A percentile compares a stretch with the other conserved stretches of the same genome.
These are phyloP conservation scores for Drosophila bocqueti DNA, from an alignment of 1,140 invertebrate species.

Conservation along the genomic window DNA sequence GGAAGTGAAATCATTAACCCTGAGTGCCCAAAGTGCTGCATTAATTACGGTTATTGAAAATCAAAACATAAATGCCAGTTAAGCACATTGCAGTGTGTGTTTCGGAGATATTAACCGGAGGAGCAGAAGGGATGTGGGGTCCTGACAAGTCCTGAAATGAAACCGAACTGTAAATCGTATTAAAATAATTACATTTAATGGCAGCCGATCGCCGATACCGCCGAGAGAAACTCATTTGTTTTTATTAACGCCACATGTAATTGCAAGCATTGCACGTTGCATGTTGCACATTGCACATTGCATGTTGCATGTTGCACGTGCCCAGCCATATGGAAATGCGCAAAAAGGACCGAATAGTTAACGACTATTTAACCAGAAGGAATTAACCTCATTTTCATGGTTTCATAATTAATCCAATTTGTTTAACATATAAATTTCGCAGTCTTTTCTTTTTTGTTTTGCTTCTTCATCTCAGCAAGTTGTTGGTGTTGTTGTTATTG, in stretches of 20 bases:
- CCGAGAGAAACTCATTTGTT: constrained; percentile 66
- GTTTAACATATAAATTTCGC: constrained; percentile 59
- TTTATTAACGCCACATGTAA: constrained; percentile 75
- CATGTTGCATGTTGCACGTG: constrained; percentile 40
- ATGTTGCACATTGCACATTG: constrained; percentile 2
- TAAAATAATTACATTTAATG: constrained; percentile 82
- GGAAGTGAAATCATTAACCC: constrained; percentile 13
- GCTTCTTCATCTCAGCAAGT: background rate
- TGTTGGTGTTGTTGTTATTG: background rate
- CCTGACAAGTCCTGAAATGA: constrained; percentile 32
- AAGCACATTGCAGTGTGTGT: constrained; percentile 31
- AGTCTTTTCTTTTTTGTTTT: background rate
- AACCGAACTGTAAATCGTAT: constrained; percentile 72
- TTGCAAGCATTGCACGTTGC: constrained; percentile 47
- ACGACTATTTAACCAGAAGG: constrained; percentile 76
- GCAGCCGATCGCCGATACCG: constrained; percentile 56
- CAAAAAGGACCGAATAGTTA: constrained; percentile 46
- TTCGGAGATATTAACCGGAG: background rate
- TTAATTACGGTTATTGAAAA: constrained; percentile 73
- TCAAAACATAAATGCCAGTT: constrained; percentile 58
- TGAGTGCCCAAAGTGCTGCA: constrained; percentile 18
- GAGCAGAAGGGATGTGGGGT: background rate
- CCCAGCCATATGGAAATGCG: constrained; percentile 39
- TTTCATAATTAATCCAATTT: constrained; percentile 83
- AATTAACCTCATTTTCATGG: constrained; percentile 81